Evolutionary conservation across 2,888 invertebrate species (phyloP).

Genomic region (Scaptomyza parva): DNA sequence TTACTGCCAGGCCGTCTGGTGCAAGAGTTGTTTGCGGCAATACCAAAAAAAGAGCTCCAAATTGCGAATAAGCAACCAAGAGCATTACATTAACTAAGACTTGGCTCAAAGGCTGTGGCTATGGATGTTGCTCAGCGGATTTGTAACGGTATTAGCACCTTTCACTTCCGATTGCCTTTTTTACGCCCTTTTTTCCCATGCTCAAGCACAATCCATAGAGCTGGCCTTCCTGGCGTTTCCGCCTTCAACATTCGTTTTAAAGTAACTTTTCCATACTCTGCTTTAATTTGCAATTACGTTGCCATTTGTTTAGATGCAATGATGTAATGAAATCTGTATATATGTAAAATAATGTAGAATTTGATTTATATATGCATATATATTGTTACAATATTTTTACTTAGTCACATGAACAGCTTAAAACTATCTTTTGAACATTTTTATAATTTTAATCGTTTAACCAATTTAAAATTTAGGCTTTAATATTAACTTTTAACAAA

Average conservation of each 20-base stretch:
- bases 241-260: constrained; percentile 7
- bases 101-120: constrained; percentile 58
- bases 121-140: constrained; percentile 36
- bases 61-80: constrained; percentile 35
- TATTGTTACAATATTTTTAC: too few relatives aligned
- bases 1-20: constrained; percentile 13
- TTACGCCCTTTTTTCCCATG: background rate
- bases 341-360: too few relatives aligned
- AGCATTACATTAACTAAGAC: constrained; percentile 61
- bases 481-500: too few relatives aligned
- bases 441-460: too few relatives aligned
- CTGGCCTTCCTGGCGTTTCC: background rate
- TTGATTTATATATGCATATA: too few relatives aligned
- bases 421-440: too few relatives aligned
- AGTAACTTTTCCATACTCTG: constrained; percentile 12
- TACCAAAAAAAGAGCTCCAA: constrained; percentile 21
- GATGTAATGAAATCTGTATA: too few relatives aligned
- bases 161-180: constrained; percentile 34
- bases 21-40: constrained; percentile 23
- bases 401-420: too few relatives aligned
- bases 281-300: constrained; percentile 18
- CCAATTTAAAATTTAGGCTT: too few relatives aligned
- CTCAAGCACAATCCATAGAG: background rate
- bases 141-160: constrained; percentile 55
- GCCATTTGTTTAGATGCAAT: background rate